These are phyloP conservation scores for Falcaria lacertinaria DNA, from an alignment of 2,888 invertebrate species.

Conservation along the genomic window DNA sequence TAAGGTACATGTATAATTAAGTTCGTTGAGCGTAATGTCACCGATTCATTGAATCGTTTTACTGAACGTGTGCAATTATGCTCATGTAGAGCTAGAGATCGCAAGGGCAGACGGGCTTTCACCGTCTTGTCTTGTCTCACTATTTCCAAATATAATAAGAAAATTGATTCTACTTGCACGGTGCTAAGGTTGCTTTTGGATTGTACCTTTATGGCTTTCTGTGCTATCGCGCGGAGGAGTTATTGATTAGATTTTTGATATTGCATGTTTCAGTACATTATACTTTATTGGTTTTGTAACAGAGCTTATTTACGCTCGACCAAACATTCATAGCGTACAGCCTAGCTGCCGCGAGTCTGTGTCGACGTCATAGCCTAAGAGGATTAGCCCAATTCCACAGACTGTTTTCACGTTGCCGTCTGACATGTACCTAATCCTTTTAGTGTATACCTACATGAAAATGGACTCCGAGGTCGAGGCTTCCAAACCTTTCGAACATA, in stretches of 20 bases:
- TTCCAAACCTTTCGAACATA: constrained; percentile 33
- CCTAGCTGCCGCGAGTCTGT: constrained; percentile 16
- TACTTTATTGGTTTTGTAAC: constrained; percentile 30
- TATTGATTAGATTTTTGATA: constrained; percentile 55
- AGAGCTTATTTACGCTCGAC: constrained; percentile 28
- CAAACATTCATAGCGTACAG: constrained; percentile 20
- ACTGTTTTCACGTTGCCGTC: constrained; percentile 35
- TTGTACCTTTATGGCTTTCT: constrained; percentile 52
- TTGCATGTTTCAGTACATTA: constrained; percentile 36
- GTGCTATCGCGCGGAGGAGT: constrained; percentile 48
- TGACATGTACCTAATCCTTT: constrained; percentile 44
- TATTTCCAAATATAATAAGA: constrained; percentile 29
- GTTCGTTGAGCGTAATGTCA: constrained; percentile 39
- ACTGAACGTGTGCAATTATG: constrained; percentile 61
- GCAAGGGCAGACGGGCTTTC: constrained; percentile 74
- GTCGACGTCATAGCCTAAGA: constrained; percentile 26
- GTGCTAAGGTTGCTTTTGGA: constrained; percentile 48
- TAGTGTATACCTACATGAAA: constrained; percentile 30
- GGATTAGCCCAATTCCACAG: constrained; percentile 48
- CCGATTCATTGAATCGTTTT: constrained; percentile 57
- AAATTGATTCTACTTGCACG: constrained; percentile 39
- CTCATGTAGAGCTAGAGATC: constrained; percentile 64
- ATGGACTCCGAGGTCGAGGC: constrained; percentile 36
- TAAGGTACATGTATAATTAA: no score
- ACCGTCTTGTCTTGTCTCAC: constrained; percentile 58